Evolutionary conservation across 2,797 vertebrate species (phyloP).

Genomic region (Adrianichthys oophorus): DNA sequence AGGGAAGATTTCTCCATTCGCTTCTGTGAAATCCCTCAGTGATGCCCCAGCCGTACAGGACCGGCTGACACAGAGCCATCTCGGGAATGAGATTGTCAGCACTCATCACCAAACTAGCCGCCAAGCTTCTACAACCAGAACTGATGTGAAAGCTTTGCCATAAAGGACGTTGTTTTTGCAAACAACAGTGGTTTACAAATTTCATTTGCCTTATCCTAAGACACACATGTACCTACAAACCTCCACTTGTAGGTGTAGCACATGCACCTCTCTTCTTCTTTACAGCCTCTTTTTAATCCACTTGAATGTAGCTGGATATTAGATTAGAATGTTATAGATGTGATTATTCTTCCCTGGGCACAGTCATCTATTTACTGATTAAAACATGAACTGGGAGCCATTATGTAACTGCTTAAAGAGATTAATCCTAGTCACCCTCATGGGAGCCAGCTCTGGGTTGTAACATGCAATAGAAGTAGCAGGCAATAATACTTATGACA

Average conservation of each 20-base stretch:
- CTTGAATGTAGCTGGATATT: conserved; percentile 74
- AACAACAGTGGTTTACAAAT: conserved; percentile 34
- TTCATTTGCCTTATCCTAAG: conserved; percentile 48
- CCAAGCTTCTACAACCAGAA: conserved; percentile 48
- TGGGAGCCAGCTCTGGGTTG: conserved; percentile 46
- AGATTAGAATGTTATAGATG: conserved; percentile 79
- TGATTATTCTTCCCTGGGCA: conserved; percentile 74
- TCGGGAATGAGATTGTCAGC: conserved; percentile 68
- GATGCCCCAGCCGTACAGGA: conserved; percentile 15
- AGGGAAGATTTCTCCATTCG: conserved; percentile 47
- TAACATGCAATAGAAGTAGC: conserved; percentile 43
- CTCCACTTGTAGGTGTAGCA: conserved; percentile 50
- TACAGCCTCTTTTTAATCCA: conserved; percentile 65
- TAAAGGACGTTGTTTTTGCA: conserved; percentile 24
- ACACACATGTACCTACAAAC: conserved; percentile 50
- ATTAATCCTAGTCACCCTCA: conserved; percentile 67
- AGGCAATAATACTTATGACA: conserved; percentile 31
- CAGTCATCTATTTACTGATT: conserved; percentile 77
- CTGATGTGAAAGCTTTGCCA: conserved; percentile 52
- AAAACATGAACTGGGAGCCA: conserved; percentile 71
- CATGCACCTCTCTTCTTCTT: conserved; percentile 57
- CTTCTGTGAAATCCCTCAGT: conserved; percentile 44
- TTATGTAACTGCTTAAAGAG: conserved; percentile 78
- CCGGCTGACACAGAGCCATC: conserved; percentile 59
- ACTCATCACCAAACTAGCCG: conserved; percentile 48